These are phyloP conservation scores for Garrulus glandarius DNA, from an alignment of 2,797 vertebrate genomes.

Conservation along the genomic window DNA sequence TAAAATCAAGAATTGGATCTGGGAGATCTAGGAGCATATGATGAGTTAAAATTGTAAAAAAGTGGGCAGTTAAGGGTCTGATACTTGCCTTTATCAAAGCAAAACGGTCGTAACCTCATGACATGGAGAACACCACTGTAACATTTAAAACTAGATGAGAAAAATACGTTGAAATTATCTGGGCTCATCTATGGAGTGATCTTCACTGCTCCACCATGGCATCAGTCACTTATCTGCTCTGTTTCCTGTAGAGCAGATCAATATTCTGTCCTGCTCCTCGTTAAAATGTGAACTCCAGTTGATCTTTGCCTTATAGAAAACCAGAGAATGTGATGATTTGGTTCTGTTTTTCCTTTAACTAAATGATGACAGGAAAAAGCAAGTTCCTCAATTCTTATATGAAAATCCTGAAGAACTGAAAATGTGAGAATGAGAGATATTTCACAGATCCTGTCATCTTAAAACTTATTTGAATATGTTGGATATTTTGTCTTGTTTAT, in stretches of 20 bases:
- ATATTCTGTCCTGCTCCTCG: not conserved
- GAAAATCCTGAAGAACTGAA: not conserved
- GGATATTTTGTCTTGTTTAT: not conserved
- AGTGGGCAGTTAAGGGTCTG: not conserved
- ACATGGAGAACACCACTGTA: not conserved
- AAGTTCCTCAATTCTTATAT: not conserved
- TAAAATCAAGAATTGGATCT: not conserved
- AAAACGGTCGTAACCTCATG: not conserved
- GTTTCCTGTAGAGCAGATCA: not conserved
- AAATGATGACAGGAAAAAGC: not conserved
- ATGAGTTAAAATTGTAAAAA: not conserved
- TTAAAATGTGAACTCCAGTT: not conserved
- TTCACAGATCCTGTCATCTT: not conserved
- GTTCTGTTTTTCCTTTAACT: not conserved
- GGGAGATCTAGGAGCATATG: not conserved
- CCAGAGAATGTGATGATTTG: not conserved
- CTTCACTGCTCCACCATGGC: not conserved
- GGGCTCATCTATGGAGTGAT: not conserved
- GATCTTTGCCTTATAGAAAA: not conserved
- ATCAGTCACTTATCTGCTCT: not conserved
- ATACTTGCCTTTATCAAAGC: not conserved
- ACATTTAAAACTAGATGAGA: not conserved
- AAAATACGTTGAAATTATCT: not conserved
- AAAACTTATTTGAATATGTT: not conserved
- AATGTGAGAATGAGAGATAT: not conserved